Percentiles rank a stretch among this genome's conserved stretches.
phyloP scores from a whole-genome alignment of 2,888 invertebrate species.

The Troides helena region DNA sequence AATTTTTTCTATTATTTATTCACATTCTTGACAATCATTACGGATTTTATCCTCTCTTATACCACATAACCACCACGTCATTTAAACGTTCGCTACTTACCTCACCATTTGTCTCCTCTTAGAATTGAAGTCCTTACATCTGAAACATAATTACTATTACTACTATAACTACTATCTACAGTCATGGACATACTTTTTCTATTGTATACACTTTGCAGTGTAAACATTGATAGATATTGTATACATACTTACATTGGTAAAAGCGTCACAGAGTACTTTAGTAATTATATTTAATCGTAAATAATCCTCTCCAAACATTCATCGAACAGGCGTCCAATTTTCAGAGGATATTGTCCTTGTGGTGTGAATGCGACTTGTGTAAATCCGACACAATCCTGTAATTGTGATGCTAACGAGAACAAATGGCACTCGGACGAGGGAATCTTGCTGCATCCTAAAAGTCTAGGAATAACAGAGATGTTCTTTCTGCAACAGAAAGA shows the following conservation, averaged over 20 bases:
- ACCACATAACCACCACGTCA: too few species aligned
- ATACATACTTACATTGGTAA: neutral
- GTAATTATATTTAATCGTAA: slow-evolving; percentile 1
- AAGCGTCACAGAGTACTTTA: neutral
- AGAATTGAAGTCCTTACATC: neutral
- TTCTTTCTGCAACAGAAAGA: slow-evolving; percentile 93
- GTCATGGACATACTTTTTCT: too few species aligned
- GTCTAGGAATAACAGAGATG: slow-evolving; percentile 94
- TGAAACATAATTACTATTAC: too few species aligned
- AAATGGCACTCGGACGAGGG: slow-evolving; percentile 96
- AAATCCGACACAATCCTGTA: slow-evolving; percentile 90
- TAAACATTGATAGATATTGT: too few species aligned
- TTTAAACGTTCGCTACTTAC: too few species aligned
- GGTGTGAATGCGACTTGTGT: slow-evolving; percentile 90
- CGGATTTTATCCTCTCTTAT: too few species aligned
- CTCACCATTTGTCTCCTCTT: neutral
- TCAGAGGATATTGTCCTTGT: slow-evolving; percentile 86
- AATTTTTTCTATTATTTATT: too few species aligned
- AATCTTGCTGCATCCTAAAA: slow-evolving; percentile 87
- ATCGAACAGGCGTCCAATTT: slow-evolving; percentile 36
- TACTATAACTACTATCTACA: too few species aligned
- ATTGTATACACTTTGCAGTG: too few species aligned
- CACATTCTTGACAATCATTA: too few species aligned
- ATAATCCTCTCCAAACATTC: slow-evolving; percentile 25
- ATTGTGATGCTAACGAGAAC: slow-evolving; percentile 93